Evolutionary conservation across 2,113 vertebrate genomes (phyloP), one percentile per base, ranked within the genome.

Genomic region (Phoxinus phoxinus): DNA sequence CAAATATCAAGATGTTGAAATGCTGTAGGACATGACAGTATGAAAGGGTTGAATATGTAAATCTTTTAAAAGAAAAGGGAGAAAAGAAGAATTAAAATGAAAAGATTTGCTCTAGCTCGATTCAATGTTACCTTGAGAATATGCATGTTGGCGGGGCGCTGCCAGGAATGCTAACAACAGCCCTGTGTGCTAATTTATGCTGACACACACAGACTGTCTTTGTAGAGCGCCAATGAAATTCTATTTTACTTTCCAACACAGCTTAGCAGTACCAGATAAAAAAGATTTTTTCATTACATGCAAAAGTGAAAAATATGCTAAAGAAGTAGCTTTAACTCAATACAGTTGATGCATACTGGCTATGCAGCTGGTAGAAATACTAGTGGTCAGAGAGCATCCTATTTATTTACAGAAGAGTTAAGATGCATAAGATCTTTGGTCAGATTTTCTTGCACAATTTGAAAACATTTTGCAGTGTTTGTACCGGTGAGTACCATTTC

Each of bases 101-200:
- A 41, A 81, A 77, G 21, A 21, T 41, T 59, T 5, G 7, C 67
- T 83, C 30, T 37, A 53, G 19, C 44, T 72, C 11, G 5, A 83
- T 83, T 71, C 61, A 69, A 35, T 82, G 59, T 67, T 82, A 53
- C 44, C 41, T 82, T 82, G 80, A 82, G 80, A 82, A 53, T 69
- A 13, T 82, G 63, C 63, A 51, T 82, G 63, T 82, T 82, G 27
- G 46, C 63, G 53, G 51, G 46, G 63, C 63, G 32, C 80, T 69
- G 80, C 61, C 41, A 51, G 12, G 27, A 82, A 82, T 82, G 41
- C 78, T 81, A 67, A 81, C 44, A 69, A 81, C 15, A 81, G 44
- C 61, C n/a, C 27, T 51, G 27, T 44, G 79, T 81, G 10, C 61
- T 67, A 82, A 82, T 69, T 69, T 69, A 82, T 82, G 41, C 80